Evolutionary conservation across 2,888 invertebrate species (phyloP), one percentile per base, ranked within the genome.

Genomic region (Epirrhoe tristata): DNA sequence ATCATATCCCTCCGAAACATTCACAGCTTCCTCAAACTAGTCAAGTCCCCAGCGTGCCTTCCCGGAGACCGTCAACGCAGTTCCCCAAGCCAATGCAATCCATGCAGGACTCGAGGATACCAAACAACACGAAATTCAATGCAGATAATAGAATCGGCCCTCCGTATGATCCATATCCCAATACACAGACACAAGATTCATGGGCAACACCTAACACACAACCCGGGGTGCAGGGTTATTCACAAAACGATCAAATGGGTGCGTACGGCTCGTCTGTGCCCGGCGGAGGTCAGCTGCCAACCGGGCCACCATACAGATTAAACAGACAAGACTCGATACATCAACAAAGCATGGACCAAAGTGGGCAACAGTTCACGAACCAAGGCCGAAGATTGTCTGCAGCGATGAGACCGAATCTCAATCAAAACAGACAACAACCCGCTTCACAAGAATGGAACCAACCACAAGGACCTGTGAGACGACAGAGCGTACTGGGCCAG

Each of bases 1-100:
- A 92, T 87, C 93, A 91, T 89, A 90, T 92, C 90, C 93, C 93
- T 88, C 93, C 93, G 89, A 93, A 87, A 85, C 89, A 91, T 83
- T 87, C 91, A 79, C 90, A 91, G 81, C 86, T 92, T 78, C 92
- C 90, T 75, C 93, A 91, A 82, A 82, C 81, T 70, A 92, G 87
- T 80, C 89, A 88, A 86, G 77, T 87, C 74, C 84, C 91, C 65
- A 92, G 93, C 71, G 87, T 92, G 75, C 81, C 92, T 70, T 87
- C 93, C 61, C 90, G 93, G 80, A 84, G 93, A 81, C 89, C 85
- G 67, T 87, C 88, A 39, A 79, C 86, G 65, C 92, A 91, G 74
- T 92, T 86, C 77, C 86, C 89, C 31, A 91, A 88, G 79, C 71
- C 87, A 62, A 78, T 84, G 64, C 87, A 85, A 70, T 76, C 86